Percentiles rank a stretch among this genome's conserved stretches.
Evolutionary conservation across 2,888 invertebrate species (phyloP).

Genomic region (Drosophila imparisetae): DNA sequence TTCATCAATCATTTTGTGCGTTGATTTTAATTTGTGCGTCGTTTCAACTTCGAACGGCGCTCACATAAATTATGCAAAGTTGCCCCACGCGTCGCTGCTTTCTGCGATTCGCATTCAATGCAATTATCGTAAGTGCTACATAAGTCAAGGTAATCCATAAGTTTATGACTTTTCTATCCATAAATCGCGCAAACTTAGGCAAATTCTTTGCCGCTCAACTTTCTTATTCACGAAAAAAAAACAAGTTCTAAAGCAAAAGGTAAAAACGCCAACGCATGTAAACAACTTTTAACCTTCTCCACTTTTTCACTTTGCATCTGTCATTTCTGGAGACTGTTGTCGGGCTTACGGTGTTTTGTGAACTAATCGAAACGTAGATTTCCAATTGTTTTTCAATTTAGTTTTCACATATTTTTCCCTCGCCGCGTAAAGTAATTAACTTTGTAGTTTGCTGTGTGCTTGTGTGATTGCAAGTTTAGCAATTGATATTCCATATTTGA

Average conservation of each 20-base stretch:
- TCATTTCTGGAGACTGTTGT: not conserved
- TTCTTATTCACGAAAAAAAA: constrained; percentile 31
- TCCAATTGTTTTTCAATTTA: constrained; percentile 17
- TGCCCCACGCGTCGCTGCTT: constrained; percentile 37
- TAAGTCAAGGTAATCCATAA: constrained; percentile 76
- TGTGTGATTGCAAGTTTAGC: not conserved
- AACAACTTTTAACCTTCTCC: constrained; percentile 46
- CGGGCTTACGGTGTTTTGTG: constrained; percentile 1
- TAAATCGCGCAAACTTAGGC: constrained; percentile 71
- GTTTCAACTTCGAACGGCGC: constrained; percentile 71
- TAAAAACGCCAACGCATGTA: constrained; percentile 56
- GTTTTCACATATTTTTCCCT: not conserved
- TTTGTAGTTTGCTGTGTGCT: not conserved
- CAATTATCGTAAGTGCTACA: constrained; percentile 78
- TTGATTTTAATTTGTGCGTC: constrained; percentile 78
- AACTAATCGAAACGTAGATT: constrained; percentile 12
- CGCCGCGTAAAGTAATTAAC: not conserved
- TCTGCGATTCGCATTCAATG: constrained; percentile 61
- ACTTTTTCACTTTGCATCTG: constrained; percentile 9
- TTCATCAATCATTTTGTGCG: constrained; percentile 78
- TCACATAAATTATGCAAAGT: constrained; percentile 78
- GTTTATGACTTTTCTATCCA: constrained; percentile 75
- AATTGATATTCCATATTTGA: not conserved
- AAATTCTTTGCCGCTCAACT: constrained; percentile 57
- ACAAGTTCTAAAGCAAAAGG: constrained; percentile 38